Conservation (phyloP, 2,113 vertebrate genomes). For the Labeo rohita region DNA sequence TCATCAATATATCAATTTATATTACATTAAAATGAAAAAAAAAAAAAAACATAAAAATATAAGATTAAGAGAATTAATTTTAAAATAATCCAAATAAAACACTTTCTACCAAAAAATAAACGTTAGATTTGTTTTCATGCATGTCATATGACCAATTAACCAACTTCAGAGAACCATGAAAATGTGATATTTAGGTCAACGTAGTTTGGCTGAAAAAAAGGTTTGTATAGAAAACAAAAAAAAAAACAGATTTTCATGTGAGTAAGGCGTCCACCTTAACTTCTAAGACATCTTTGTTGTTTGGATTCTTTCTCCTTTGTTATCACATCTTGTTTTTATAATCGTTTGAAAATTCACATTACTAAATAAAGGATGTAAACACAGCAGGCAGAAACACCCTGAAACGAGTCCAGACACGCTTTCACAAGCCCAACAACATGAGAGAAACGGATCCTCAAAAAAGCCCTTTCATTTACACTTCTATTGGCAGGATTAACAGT, state of each 20-base stretch:
- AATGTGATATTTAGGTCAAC: not conserved
- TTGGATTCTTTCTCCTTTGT: slow-evolving; percentile 17
- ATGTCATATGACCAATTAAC: not conserved
- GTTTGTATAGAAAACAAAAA: not conserved
- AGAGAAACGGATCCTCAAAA: slow-evolving; percentile 44
- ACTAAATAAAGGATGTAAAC: slow-evolving; percentile 47
- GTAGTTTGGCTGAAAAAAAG: not conserved
- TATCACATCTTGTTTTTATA: slow-evolving; percentile 16
- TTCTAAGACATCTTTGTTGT: not conserved
- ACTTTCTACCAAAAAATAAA: not conserved
- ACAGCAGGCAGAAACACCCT: slow-evolving; percentile 3
- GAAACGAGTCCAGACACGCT: slow-evolving; percentile 47
- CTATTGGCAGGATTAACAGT: slow-evolving; percentile 42
- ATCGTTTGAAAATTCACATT: slow-evolving; percentile 15
- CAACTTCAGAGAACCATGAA: not conserved
- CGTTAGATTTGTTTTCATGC: not conserved
- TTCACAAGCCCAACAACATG: not conserved
- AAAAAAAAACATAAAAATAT: not conserved
- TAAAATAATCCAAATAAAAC: not conserved
- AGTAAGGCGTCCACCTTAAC: not conserved
- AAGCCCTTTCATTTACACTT: slow-evolving; percentile 43
- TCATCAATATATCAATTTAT: not conserved
- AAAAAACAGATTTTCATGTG: not conserved
- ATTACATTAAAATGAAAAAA: not conserved
- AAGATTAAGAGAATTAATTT: not conserved